These are phyloP conservation scores for Chiroxiphia lanceolata DNA, from an alignment of 2,797 vertebrate species.

Conservation along the genomic window DNA sequence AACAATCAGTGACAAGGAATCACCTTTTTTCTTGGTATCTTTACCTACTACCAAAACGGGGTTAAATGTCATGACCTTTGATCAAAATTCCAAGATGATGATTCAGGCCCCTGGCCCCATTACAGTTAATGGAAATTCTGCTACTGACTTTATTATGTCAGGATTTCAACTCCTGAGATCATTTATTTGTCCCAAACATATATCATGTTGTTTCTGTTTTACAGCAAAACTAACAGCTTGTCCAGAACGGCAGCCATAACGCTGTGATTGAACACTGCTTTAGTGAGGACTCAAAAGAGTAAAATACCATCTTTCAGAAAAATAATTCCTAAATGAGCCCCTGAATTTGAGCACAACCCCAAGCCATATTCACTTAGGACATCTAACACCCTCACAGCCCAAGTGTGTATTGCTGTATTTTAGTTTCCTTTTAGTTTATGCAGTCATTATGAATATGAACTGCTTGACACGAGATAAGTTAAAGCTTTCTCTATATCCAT, in stretches of 20 bases:
- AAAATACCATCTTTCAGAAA: not conserved
- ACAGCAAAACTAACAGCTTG: not conserved
- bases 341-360: not conserved
- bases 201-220: not conserved
- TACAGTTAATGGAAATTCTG: conserved; percentile 12
- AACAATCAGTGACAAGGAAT: not conserved
- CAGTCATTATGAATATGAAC: not conserved
- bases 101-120: not conserved
- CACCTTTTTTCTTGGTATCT: not conserved
- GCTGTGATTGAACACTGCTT: not conserved
- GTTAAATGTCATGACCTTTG: not conserved
- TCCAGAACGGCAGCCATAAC: not conserved
- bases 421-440: not conserved
- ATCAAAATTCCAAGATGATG: not conserved
- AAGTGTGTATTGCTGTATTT: not conserved
- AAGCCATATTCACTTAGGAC: not conserved
- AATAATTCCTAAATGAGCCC: not conserved
- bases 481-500: not conserved
- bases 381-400: not conserved
- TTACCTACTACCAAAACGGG: not conserved
- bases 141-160: not conserved
- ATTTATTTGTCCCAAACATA: not conserved
- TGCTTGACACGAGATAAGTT: not conserved
- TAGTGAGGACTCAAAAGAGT: not conserved
- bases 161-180: not conserved